Conservation (phyloP, 2,113 vertebrate genomes). For the Dipodomys spectabilis region DNA sequence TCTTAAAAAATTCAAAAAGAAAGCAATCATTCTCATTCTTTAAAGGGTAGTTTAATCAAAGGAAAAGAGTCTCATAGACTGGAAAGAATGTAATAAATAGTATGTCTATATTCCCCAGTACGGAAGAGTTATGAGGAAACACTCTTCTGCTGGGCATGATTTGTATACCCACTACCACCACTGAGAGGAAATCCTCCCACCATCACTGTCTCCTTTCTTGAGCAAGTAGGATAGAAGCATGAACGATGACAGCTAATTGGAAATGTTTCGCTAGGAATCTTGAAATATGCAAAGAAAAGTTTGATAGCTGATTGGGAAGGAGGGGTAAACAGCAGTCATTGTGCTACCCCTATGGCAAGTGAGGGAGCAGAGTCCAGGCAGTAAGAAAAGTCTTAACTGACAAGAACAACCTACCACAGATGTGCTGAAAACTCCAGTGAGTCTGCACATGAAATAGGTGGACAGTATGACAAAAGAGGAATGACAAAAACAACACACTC, state of each 20-base stretch:
- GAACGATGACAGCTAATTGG: neutral
- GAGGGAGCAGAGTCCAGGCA: neutral
- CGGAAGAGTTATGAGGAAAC: neutral
- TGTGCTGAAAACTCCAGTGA: neutral
- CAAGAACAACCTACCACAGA: neutral
- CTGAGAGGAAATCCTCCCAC: no score
- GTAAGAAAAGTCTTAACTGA: neutral
- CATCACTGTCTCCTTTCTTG: neutral
- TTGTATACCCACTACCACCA: neutral
- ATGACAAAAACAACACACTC: neutral
- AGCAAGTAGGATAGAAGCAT: neutral
- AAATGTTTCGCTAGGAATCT: neutral
- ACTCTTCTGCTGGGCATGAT: neutral
- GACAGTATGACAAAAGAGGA: neutral
- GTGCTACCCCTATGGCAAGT: fast-evolving
- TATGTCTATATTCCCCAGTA: neutral
- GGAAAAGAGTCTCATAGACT: neutral
- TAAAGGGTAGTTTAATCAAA: neutral
- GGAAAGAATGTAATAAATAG: neutral
- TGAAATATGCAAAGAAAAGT: neutral
- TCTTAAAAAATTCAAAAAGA: constrained; percentile 29
- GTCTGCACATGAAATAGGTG: no score
- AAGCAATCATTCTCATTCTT: neutral
- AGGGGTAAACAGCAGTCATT: fast-evolving
- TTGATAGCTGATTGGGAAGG: neutral